These are phyloP conservation scores for Loxodonta africana DNA, from an alignment of 2,113 vertebrate species.

Conservation along the genomic window DNA sequence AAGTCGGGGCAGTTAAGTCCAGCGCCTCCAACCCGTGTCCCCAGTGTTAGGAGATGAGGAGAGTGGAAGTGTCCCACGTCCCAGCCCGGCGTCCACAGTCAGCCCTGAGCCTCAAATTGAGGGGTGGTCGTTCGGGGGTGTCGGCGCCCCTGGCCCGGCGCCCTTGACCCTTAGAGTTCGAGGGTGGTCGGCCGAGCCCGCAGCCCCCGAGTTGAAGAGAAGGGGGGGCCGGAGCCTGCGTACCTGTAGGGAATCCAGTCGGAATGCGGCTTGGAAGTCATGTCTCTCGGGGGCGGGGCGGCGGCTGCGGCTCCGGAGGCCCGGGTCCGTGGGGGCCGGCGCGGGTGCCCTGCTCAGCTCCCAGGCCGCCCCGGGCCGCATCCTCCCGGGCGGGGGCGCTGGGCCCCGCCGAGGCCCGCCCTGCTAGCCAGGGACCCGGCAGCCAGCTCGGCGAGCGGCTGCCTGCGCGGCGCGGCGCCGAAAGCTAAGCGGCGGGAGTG, in stretches of 20 bases:
- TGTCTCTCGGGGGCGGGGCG: constrained; percentile 87
- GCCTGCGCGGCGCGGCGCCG: constrained; percentile 6
- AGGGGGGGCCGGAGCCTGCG: neutral
- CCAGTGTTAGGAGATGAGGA: neutral
- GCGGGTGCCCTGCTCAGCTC: constrained; percentile 83
- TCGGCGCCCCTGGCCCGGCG: neutral
- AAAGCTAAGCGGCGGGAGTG: neutral
- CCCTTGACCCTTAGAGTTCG: neutral
- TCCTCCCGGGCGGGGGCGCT: constrained; percentile 81
- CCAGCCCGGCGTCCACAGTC: neutral
- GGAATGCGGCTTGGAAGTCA: constrained; percentile 97
- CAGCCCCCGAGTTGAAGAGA: neutral
- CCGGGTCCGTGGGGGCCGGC: constrained; percentile 63
- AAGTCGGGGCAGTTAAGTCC: constrained; percentile 56
- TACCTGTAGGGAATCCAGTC: constrained; percentile 99
- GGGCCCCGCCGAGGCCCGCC: constrained; percentile 78
- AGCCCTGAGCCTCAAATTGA: neutral
- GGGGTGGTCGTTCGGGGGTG: neutral
- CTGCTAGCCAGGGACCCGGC: constrained; percentile 75
- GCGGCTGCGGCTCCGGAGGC: constrained; percentile 65
- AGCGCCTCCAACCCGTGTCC: neutral
- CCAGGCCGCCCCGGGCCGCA: constrained; percentile 84
- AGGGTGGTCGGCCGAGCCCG: neutral
- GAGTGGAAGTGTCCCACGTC: neutral
- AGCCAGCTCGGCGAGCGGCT: neutral